Base-by-base conservation (phyloP, 2,888 invertebrate species). In the Macrosoma leucophasiata region DNA sequence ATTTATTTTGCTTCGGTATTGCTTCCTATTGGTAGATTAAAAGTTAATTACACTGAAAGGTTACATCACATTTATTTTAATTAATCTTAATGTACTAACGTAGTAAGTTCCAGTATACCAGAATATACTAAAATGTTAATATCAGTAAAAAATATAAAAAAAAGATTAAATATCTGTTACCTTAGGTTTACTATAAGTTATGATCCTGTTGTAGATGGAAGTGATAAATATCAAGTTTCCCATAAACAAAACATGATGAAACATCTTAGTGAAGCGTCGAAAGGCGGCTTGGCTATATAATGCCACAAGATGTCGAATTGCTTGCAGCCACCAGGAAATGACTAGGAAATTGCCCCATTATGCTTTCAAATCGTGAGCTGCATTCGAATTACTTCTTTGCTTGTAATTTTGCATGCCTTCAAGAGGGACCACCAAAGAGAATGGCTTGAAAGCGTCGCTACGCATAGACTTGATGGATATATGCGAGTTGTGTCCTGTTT, bases 271-370 rank as follows among this genome's bases (percentile, higher is more conserved):
- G 43, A 32, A 48, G n/a, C 50, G 51, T 58, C 64, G 63, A 63
- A 63, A 59, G 57, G 55, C 47, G 49, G 42, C 41, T 40, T 37
- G 20, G 34, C 39, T 41, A 23, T 33, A 47, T 37, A 41, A 46
- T 37, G 56, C 72, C 77, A 56, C 78, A 75, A 78, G 75, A 73
- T 67, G 70, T 60, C 61, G 69, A 69, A 69, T 70, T 67, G 68
- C 68, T 67, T 63, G 72, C 75, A 72, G 67, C 67, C 60, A 58
- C 62, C 57, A 69, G 76, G 77, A 79, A 78, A 77, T 75, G 73
- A 74, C 69, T 60, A 62, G 78, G 77, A 79, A 79, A 79, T 79
- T 78, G 79, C 78, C 69, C 78, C 74, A 79, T 79, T 79, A 78
- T 63, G 72, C 71, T 72, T 71, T 69, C 67, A 66, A 73, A 70